Evolutionary conservation across 2,888 invertebrate species (phyloP), one percentile per base, ranked within the genome.

Genomic region (Cephus rjabovi): DNA sequence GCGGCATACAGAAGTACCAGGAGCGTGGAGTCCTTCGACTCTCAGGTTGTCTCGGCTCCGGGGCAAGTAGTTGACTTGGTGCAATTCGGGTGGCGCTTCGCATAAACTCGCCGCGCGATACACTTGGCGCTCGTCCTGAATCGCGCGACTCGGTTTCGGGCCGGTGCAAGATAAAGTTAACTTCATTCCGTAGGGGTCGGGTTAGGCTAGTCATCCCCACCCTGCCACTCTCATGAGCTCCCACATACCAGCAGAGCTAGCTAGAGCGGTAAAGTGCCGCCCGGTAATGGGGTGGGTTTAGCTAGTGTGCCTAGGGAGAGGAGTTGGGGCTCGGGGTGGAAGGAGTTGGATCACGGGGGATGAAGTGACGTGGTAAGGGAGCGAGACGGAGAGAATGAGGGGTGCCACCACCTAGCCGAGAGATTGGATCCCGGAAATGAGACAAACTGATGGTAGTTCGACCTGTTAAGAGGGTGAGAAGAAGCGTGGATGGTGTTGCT

Each of bases 341-440:
- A 40, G 75, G 30, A 35, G 73, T 34, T 37, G 68, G n/a, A 69
- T 33, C 74, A n/a, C 37, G 75, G 77, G 70, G 80, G 70, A 76
- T 73, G 79, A 31, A 71, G 30, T 78, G 78, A 79, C 77, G 77
- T 74, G 77, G 76, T 81, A 79, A 76, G 79, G 76, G 73, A 80
- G 81, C 69, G 81, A 80, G 83, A 80, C 76, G 76, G 37, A 74
- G 37, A 76, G 75, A 56, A 75, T 35, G 73, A 34, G 76, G 77
- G 75, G 79, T 79, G 85, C 83, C 84, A 84, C 82, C 84, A 86
- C 79, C 84, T 84, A 87, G 87, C 85, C 87, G 86, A 86, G 86
- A 90, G 89, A 89, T 90, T 90, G 89, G 89, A 90, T 90, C 85
- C 89, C 87, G 89, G 90, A 90, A 90, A 90, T 90, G 90, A 89